These are phyloP conservation scores for Bathynomus jamesi DNA, from an alignment of 1,140 invertebrate species.

Conservation along the genomic window DNA sequence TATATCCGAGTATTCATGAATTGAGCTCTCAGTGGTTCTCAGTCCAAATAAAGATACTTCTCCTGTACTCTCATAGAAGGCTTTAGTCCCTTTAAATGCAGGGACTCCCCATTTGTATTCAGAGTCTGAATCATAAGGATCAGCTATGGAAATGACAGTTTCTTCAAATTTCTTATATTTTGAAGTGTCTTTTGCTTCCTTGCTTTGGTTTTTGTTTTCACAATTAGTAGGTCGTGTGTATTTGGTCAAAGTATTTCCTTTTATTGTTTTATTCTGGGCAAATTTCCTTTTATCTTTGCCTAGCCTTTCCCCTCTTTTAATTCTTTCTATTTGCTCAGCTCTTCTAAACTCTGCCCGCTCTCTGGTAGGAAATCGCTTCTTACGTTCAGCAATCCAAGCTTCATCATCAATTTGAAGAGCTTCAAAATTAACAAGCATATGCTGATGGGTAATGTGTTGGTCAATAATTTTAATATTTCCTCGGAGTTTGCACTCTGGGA, in stretches of 20 bases:
- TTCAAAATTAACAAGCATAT: constrained; percentile 26
- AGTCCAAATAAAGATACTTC: constrained; percentile 22
- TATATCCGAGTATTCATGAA: not conserved
- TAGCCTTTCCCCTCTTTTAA: not conserved
- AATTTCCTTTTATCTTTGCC: not conserved
- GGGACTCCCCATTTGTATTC: constrained; percentile 7
- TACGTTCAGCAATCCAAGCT: constrained; percentile 23
- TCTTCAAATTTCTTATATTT: not conserved
- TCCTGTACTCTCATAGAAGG: constrained; percentile 21
- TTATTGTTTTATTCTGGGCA: not conserved
- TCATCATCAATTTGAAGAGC: constrained; percentile 21
- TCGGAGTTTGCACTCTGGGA: constrained; percentile 21
- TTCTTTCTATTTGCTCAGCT: constrained; percentile 15
- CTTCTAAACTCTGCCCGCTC: constrained; percentile 19
- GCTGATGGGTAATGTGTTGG: constrained; percentile 23
- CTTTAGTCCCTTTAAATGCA: constrained; percentile 17
- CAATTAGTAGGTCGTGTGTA: no score
- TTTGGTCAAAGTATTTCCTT: no score
- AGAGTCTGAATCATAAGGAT: constrained; percentile 7
- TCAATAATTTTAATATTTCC: constrained; percentile 25
- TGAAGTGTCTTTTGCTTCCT: not conserved
- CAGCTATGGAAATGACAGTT: not conserved
- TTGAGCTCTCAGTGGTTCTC: constrained; percentile 13
- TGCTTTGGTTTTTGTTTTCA: not conserved
- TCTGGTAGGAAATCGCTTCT: constrained; percentile 17